phyloP scores from a whole-genome alignment of 2,113 vertebrate genomes.

The Grantiella picta region DNA sequence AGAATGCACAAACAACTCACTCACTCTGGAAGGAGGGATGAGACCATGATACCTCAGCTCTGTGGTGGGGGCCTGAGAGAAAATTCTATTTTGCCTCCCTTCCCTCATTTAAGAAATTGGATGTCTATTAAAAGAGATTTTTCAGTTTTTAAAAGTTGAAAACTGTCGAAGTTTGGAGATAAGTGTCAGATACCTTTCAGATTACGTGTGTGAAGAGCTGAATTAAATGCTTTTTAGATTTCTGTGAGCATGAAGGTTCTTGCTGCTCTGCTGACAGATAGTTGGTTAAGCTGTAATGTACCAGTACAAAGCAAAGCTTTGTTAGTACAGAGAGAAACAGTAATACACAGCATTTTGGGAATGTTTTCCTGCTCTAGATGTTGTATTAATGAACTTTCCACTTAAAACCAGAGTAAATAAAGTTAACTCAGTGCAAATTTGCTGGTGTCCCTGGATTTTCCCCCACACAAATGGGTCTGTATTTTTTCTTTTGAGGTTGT shows the following conservation, averaged over 20 bases:
- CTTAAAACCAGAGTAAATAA: neutral
- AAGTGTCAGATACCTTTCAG: neutral
- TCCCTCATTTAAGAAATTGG: neutral
- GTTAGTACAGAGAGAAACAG: neutral
- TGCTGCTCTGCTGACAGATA: neutral
- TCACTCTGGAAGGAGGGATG: neutral
- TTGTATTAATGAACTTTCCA: neutral
- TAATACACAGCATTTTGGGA: neutral
- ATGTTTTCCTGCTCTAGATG: neutral
- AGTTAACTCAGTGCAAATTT: neutral
- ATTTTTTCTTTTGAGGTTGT: neutral
- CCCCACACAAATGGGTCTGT: neutral
- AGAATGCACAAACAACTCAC: rapidly evolving
- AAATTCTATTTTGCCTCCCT: neutral
- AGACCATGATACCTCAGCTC: neutral
- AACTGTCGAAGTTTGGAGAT: neutral
- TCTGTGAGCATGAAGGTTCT: neutral
- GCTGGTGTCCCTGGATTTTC: neutral
- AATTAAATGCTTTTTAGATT: neutral
- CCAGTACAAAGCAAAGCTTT: neutral
- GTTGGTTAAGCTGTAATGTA: neutral
- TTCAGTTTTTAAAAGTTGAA: neutral
- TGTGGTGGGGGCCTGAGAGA: neutral
- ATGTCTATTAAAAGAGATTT: neutral
- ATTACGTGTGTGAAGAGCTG: neutral